Evolutionary conservation across 2,113 vertebrate genomes (phyloP), one percentile per base, ranked within the genome.

Genomic region (Lethenteron reissneri): DNA sequence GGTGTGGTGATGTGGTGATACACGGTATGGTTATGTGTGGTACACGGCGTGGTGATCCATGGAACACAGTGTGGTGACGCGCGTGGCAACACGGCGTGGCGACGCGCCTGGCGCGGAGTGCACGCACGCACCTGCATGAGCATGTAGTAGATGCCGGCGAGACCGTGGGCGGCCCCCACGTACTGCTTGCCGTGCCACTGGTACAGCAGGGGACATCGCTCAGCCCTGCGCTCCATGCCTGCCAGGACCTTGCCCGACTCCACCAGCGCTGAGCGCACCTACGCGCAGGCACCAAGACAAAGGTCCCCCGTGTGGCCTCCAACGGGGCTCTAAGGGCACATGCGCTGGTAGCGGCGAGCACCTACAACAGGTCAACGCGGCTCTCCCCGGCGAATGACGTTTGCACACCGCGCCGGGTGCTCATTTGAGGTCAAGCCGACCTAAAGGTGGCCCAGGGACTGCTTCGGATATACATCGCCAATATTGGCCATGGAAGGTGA

Each of bases 171-270:
- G 0, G 91, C 94, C 2, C 94, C 94, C 0, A 99, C 79, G 1
- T 99, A 99, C 59, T 95, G 91, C 77, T 99, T 99, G 78, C 85
- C 83, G 75, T 97, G 94, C 94, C 94, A 99, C 74, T 95, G 89
- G 21, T 90, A 99, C 9, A 97, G 72, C 57, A 99, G 82, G 1
- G 94, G 94, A 41, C 91, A 96, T 60, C 92, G 89, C 0, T 99
- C 94, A 0, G 80, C 78, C 73, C 95, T 95, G 75, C 86, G 85
- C 75, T 96, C 87, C 71, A 90, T 88, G 56, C 78, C 85, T 0
- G 94, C 89, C 15, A 94, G 73, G 69, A 77, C 85, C 73, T 91
- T 92, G 25, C 94, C 94, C 0, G 94, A 97, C 15, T 92, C 89
- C 73, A 95, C 74, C 8, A 99, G 87, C 73, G 83, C 83, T 3